A percentile compares a stretch with the other conserved stretches of the same genome.
Conservation (phyloP, 1,140 invertebrate genomes). For the Phocides pigmalion region DNA sequence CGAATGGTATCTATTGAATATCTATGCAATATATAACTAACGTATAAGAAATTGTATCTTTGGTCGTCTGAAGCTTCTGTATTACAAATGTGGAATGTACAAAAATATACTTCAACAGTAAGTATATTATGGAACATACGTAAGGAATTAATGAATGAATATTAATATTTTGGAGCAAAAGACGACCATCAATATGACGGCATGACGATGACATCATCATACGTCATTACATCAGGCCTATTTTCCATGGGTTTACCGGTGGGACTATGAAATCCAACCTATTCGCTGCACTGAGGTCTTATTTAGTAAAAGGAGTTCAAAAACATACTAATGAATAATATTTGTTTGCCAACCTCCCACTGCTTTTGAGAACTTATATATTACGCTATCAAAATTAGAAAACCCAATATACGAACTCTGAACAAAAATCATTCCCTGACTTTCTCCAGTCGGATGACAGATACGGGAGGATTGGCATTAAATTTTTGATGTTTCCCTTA, state of each 20-base stretch:
- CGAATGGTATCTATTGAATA: conserved; percentile 8
- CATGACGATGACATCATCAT: conserved; percentile 26
- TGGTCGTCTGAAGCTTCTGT: conserved; percentile 6
- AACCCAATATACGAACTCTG: no score
- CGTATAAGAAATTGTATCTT: conserved; percentile 13
- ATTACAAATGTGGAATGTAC: no score
- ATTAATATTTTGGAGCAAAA: neutral
- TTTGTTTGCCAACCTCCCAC: no score
- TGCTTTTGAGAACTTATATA: no score
- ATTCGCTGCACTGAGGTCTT: neutral
- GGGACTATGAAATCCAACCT: conserved; percentile 7
- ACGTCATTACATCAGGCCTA: conserved; percentile 3
- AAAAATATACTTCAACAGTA: no score
- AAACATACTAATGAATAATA: neutral
- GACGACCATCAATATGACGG: conserved; percentile 8
- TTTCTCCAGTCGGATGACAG: no score
- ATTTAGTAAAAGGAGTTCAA: neutral
- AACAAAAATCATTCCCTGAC: no score
- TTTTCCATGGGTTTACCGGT: conserved; percentile 11
- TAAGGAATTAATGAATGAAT: no score
- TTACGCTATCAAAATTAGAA: no score
- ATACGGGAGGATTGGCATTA: no score
- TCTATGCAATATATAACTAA: conserved; percentile 13
- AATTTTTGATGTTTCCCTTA: no score
- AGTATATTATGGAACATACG: no score